These are phyloP conservation scores for Azorinus chamasolen DNA, from an alignment of 2,888 invertebrate species.

Conservation along the genomic window DNA sequence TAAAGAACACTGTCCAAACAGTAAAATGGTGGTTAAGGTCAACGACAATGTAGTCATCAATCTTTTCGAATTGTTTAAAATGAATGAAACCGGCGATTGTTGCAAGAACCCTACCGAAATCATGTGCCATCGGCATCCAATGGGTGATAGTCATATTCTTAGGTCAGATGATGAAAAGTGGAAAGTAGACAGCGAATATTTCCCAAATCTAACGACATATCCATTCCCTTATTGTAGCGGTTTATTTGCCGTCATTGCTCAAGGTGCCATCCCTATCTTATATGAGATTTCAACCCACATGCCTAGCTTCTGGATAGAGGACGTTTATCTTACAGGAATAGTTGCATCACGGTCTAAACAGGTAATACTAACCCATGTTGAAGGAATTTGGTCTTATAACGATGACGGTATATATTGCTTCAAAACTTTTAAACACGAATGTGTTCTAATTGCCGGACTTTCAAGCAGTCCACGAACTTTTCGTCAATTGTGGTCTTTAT, in stretches of 20 bases:
- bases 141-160: slow-evolving; percentile 74
- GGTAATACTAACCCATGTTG: too few relatives aligned
- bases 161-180: slow-evolving; percentile 70
- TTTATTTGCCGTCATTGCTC: slow-evolving; percentile 76
- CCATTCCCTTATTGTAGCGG: slow-evolving; percentile 84
- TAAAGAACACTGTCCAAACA: slow-evolving; percentile 71
- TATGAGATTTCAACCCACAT: slow-evolving; percentile 77
- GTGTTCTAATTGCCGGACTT: too few relatives aligned
- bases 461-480: too few relatives aligned
- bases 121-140: slow-evolving; percentile 69
- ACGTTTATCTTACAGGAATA: slow-evolving; percentile 84
- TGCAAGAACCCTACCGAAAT: slow-evolving; percentile 65
- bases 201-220: slow-evolving; percentile 74
- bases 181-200: slow-evolving; percentile 73
- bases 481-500: too few relatives aligned
- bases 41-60: slow-evolving; percentile 81
- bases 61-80: slow-evolving; percentile 71
- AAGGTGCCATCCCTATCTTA: slow-evolving; percentile 77
- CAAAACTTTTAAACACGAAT: too few relatives aligned
- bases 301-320: slow-evolving; percentile 85
- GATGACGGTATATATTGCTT: too few relatives aligned
- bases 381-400: too few relatives aligned
- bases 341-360: slow-evolving; percentile 37
- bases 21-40: slow-evolving; percentile 73
- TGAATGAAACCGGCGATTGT: slow-evolving; percentile 63